Evolutionary conservation across 2,888 invertebrate species (phyloP), one percentile per base, ranked within the genome.

Genomic region (Heteropelma amictum): DNA sequence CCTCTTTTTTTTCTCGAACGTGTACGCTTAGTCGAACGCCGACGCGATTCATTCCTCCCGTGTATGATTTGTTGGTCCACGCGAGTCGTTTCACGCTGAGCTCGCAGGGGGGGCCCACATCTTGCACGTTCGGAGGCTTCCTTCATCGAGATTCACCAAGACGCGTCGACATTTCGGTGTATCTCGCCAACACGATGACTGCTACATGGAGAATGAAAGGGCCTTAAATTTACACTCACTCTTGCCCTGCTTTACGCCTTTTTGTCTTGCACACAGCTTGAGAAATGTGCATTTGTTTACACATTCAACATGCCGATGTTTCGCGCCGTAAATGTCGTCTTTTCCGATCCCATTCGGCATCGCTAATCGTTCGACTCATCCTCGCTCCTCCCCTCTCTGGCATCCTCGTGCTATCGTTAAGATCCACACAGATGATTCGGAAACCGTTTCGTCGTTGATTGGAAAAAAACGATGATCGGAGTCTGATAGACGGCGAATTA

Each of bases 81-180:
- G 63, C 70, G 56, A 71, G 63, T 56, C 70, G 54, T 49, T 63
- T 63, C 70, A 63, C 63, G 54, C 70, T 71, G 70, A 10, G 63
- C 70, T 71, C 70, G 56, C 63, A 63, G 70, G 70, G 70, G 70
- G 54, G n/a, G n/a, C n/a, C 56, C 70, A 38, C 47, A 53, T 51
- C 61, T 53, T 47, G 12, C 35, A 35, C 49, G 33, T 45, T 35
- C 45, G 42, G 42, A 63, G 35, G 23, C 35, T 47, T 64, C 38
- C 54, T n/a, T 67, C 30, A 67, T 21, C 23, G 67, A 60, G 58
- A 60, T 51, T 69, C 54, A 54, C 63, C 28, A 60, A n/a, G 8
- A 10, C 60, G 33, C 45, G 33, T 60, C 40, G 33, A 35, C 35
- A 35, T 63, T 49, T 63, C 35, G 35, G 23, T 45, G 45, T 33